Evolutionary conservation across 2,888 invertebrate species (phyloP).

Genomic region (Ashinkailepas kermadecensis): DNA sequence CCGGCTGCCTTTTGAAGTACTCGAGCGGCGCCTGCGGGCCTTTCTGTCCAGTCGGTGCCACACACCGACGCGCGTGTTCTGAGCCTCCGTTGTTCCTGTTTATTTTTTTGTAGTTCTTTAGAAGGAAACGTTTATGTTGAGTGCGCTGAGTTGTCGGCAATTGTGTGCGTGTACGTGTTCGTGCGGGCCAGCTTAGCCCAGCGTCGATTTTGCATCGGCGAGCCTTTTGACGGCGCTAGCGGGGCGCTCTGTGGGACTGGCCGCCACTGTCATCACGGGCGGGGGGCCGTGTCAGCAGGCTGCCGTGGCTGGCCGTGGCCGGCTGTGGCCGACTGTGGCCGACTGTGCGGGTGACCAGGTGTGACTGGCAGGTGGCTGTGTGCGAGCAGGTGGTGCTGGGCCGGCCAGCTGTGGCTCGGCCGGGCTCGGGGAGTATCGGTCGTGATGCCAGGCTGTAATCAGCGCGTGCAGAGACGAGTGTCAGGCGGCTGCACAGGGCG

Average conservation of each 20-base stretch:
- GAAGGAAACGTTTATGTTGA: conserved; percentile 9
- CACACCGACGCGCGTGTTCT: no score
- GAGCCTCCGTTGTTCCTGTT: conserved; percentile 12
- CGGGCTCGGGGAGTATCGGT: background rate
- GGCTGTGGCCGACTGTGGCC: no score
- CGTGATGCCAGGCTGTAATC: conserved; percentile 1
- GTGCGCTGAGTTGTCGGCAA: background rate
- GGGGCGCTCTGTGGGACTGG: no score
- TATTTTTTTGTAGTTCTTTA: conserved; percentile 17
- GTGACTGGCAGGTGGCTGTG: no score
- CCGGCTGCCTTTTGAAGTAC: no score
- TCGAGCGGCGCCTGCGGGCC: background rate
- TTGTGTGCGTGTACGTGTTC: background rate
- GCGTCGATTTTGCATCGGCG: background rate
- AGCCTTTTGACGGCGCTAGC: background rate
- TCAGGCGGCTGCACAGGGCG: background rate
- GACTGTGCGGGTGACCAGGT: no score
- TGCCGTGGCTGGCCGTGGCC: no score
- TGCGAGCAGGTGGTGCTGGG: no score
- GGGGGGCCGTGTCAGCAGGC: background rate
- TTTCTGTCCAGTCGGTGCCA: background rate
- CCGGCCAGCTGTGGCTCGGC: background rate
- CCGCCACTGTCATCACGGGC: no score
- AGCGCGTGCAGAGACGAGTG: background rate
- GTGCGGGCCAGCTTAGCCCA: background rate